These are phyloP conservation scores for Zoanthus gigantus DNA, from an alignment of 92 coral and sea anemone genomes.

Conservation along the genomic window DNA sequence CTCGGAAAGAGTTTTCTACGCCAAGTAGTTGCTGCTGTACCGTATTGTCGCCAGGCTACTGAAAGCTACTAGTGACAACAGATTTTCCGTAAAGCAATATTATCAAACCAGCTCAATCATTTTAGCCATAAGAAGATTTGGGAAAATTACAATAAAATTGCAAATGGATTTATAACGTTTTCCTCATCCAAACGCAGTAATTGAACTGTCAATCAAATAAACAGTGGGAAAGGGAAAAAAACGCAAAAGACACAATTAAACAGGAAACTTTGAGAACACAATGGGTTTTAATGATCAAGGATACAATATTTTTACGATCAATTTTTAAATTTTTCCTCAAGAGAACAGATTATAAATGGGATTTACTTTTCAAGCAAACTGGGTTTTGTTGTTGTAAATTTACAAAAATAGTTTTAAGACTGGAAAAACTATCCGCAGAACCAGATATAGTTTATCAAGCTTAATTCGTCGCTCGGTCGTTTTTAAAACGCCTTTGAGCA, in stretches of 20 bases:
- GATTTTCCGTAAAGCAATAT: constrained; percentile 8
- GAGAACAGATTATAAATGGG: background rate
- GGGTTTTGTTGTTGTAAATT: no score
- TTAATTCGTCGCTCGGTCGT: background rate
- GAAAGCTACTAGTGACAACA: background rate
- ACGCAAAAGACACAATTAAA: background rate
- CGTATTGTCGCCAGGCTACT: background rate
- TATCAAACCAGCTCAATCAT: background rate
- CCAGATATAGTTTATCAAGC: background rate
- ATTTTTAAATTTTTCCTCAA: background rate
- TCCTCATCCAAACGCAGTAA: background rate
- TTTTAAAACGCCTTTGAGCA: background rate
- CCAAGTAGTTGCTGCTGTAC: background rate
- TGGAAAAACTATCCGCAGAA: no score
- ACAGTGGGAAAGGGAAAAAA: background rate
- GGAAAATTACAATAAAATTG: constrained; percentile 18
- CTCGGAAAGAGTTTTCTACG: background rate
- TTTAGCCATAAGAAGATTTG: constrained; percentile 9
- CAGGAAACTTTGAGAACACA: constrained; percentile 14
- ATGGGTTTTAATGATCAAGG: constrained; percentile 28
- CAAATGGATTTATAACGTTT: constrained; percentile 14
- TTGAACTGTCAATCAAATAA: constrained; percentile 42
- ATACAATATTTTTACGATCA: background rate
- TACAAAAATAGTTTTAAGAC: no score
- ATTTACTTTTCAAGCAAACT: no score